Conservation (phyloP, 2,797 vertebrate genomes). For the Sebastes matsubarae region DNA sequence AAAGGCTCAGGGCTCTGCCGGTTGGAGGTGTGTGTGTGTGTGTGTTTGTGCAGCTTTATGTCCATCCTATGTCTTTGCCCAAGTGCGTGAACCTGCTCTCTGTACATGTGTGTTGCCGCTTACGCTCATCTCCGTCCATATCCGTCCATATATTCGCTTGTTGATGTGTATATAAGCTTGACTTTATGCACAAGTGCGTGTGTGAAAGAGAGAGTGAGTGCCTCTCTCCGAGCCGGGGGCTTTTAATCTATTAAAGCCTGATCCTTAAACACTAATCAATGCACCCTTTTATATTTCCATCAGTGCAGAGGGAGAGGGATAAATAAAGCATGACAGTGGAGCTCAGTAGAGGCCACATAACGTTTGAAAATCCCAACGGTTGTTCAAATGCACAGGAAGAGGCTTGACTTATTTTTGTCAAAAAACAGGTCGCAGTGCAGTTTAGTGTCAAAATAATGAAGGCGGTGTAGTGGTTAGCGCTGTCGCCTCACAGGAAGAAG, state of each 20-base stretch:
- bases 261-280: slow-evolving; percentile 86
- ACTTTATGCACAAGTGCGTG: slow-evolving; percentile 16
- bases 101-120: slow-evolving; percentile 5
- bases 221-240: slow-evolving; percentile 65
- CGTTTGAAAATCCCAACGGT: slow-evolving; percentile 10
- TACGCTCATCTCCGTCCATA: slow-evolving; percentile 17
- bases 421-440: neutral
- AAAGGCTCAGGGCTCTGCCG: slow-evolving; percentile 15
- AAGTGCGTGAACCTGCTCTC: neutral
- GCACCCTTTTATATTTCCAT: slow-evolving; percentile 84
- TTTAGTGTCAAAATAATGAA: neutral
- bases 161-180: slow-evolving; percentile 11
- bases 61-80: slow-evolving; percentile 25
- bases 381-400: neutral
- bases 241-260: slow-evolving; percentile 86
- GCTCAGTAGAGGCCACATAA: slow-evolving; percentile 44
- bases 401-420: neutral
- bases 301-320: slow-evolving; percentile 74
- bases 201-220: slow-evolving; percentile 37
- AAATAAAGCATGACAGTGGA: slow-evolving; percentile 74
- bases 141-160: slow-evolving; percentile 29
- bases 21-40: neutral
- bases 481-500: neutral
- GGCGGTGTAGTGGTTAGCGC: neutral
- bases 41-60: neutral